phyloP scores from a whole-genome alignment of 2,113 vertebrate species.

The Scomber japonicus region DNA sequence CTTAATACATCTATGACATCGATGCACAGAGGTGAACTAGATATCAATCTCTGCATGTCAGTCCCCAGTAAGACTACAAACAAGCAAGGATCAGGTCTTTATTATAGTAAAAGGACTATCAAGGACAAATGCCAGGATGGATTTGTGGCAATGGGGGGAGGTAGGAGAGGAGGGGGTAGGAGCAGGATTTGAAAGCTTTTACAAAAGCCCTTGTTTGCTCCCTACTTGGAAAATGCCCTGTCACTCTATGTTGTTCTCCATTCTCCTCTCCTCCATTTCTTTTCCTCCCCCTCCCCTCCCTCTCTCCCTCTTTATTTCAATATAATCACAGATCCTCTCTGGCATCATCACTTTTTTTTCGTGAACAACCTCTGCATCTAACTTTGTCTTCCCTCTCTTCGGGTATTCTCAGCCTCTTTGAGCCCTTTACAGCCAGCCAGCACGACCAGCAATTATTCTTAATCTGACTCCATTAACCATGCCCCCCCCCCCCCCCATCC shows the following conservation, averaged over 20 bases:
- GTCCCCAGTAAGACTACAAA: neutral
- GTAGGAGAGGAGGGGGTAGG: neutral
- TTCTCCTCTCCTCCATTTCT: neutral
- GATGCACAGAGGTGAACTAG: too few relatives aligned
- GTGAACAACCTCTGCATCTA: slow-evolving; percentile 6
- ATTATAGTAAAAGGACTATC: slow-evolving; percentile 10
- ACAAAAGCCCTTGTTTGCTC: slow-evolving; percentile 37
- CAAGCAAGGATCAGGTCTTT: neutral
- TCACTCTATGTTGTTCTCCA: slow-evolving; percentile 8
- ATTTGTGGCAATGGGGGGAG: neutral
- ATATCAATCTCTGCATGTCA: neutral
- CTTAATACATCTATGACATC: too few relatives aligned
- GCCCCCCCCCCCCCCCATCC: slow-evolving; percentile 17
- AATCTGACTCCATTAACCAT: slow-evolving; percentile 78
- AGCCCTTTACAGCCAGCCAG: slow-evolving; percentile 50
- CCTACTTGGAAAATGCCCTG: slow-evolving; percentile 27
- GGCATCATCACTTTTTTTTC: slow-evolving; percentile 25
- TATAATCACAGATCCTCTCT: slow-evolving; percentile 2
- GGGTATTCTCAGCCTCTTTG: slow-evolving; percentile 54
- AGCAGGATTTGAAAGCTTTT: slow-evolving; percentile 36
- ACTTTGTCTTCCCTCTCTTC: slow-evolving; percentile 33
- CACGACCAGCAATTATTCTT: slow-evolving; percentile 72
- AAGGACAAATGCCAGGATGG: slow-evolving; percentile 47
- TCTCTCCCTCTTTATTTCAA: neutral
- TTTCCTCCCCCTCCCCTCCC: neutral